Base-by-base conservation (phyloP, 1,140 invertebrate genomes). In the Dendroctonus ponderosae region DNA sequence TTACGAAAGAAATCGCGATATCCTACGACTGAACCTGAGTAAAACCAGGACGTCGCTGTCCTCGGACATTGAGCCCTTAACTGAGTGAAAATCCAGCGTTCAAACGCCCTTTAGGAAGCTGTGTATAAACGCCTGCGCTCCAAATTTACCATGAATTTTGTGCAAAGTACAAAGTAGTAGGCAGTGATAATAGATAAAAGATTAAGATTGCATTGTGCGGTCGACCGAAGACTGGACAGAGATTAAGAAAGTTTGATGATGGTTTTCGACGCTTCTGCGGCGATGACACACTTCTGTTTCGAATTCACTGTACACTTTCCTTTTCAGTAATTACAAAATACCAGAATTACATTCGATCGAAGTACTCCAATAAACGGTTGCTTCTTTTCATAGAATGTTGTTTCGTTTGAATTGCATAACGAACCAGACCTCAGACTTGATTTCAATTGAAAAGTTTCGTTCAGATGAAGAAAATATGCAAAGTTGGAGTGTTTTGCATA, bases 121-220 rank as follows among this genome's bases (percentile, higher is more conserved):
- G 46, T 58, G 48, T 51, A 61, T 57, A 57, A 63, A 68, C 66
- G 66, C 66, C 66, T 68, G 66, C 66, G 66, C 66, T 44, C 53
- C 52, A 11, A 52, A 40, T 67, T 62, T 52, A 40, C 60, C 60
- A 62, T 63, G 60, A 62, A 63, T 68, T 68, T 68, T 68, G 60
- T 68, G 59, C 52, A 68, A 68, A 68, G 40, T 62, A 63, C 66
- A 68, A 68, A 68, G 53, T 68, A 46, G 49, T 68, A 58, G 52
- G 15, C 60, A 44, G 60, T 56, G 66, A 62, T 68, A 62, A 68
- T 63, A 68, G 66, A 68, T 68, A 62, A 68, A 57, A 68, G 66
- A 68, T 68, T 62, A 68, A 68, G 66, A 68, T 68, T 68, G 51
- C 38, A 67, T 67, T 67, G 56, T 66, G 64, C 44, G 46, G 26